Conservation (phyloP, 2,113 vertebrate species). For the Sphyrna mokarran region DNA sequence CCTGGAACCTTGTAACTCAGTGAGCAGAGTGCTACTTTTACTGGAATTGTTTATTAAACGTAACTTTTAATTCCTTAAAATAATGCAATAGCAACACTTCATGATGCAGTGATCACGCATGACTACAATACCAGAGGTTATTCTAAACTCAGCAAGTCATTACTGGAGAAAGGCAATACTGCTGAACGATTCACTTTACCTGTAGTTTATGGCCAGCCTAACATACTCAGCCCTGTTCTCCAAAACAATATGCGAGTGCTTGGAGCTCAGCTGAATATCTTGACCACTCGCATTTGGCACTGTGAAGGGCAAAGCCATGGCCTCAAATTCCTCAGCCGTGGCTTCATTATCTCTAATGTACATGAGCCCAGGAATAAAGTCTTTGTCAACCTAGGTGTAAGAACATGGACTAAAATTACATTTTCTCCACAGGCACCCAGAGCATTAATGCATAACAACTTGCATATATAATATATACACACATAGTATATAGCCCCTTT, state of each 20-base stretch:
- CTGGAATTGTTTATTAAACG: background rate
- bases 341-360: slow-evolving; percentile 96
- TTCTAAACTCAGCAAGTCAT: background rate
- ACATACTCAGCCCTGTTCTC: slow-evolving; percentile 91
- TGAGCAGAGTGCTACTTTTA: background rate
- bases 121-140: background rate
- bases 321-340: slow-evolving; percentile 90
- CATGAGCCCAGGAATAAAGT: slow-evolving; percentile 97
- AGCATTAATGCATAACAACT: background rate
- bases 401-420: background rate
- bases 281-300: slow-evolving; percentile 94
- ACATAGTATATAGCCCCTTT: background rate
- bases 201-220: slow-evolving; percentile 90
- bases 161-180: background rate
- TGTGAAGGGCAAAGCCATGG: slow-evolving; percentile 91
- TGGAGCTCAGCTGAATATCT: slow-evolving; percentile 93
- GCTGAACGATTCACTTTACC: slow-evolving; percentile 52
- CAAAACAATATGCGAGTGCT: slow-evolving; percentile 87
- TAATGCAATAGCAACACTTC: background rate
- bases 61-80: background rate
- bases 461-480: background rate
- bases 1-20: background rate
- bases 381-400: slow-evolving; percentile 82
- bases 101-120: background rate
- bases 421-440: background rate